phyloP scores from a whole-genome alignment of 30 jellyfish, hydroid and myxozoan species.

The Nemopilema nomurai region DNA sequence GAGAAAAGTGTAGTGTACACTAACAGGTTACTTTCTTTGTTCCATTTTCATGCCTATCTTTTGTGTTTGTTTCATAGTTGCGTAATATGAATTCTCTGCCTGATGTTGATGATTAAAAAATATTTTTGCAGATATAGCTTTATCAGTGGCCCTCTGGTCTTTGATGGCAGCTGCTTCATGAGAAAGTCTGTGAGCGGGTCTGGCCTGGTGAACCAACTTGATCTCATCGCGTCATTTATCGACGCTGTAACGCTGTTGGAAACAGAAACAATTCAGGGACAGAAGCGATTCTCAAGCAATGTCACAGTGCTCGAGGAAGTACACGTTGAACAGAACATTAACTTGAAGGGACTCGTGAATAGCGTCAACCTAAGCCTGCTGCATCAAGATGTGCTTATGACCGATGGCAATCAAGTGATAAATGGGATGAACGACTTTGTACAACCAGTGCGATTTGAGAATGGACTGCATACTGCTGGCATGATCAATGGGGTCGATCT shows the following conservation, averaged over 20 bases:
- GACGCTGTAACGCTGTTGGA: conserved; percentile 49
- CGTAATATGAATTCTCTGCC: no score
- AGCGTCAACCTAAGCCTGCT: conserved; percentile 33
- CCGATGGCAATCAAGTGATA: conserved; percentile 34
- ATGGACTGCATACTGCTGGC: neutral
- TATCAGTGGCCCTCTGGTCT: conserved; percentile 7
- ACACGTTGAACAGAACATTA: conserved; percentile 22
- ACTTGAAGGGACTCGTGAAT: conserved; percentile 16
- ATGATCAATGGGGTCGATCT: neutral
- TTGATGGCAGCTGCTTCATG: neutral
- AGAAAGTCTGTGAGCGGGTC: conserved; percentile 2
- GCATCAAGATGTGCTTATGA: conserved; percentile 33
- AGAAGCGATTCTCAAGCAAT: conserved; percentile 16
- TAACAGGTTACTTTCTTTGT: conserved; percentile 17
- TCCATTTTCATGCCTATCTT: neutral
- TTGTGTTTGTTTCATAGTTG: no score
- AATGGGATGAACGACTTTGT: conserved; percentile 32
- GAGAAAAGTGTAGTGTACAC: conserved; percentile 2
- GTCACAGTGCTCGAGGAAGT: neutral
- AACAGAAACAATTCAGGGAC: conserved; percentile 31
- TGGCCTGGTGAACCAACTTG: conserved; percentile 42
- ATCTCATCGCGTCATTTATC: neutral
- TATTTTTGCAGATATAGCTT: neutral
- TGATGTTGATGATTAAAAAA: neutral
- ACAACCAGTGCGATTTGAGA: neutral